Conservation (phyloP, 2,113 vertebrate species). For the Lepidothrix coronata region DNA sequence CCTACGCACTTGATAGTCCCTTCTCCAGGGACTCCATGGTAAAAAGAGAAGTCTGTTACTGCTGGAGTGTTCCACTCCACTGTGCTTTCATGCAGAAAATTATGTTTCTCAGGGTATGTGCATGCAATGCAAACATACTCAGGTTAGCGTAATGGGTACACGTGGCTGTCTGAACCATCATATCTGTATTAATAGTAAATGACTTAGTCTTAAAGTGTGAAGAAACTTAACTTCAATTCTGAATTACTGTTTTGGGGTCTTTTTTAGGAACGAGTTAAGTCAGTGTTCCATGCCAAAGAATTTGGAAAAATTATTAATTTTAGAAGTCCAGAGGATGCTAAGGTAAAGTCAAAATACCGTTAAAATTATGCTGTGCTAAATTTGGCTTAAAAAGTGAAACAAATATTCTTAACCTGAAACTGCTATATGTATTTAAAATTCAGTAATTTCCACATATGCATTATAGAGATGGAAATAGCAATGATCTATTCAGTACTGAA, state of each 20-base stretch:
- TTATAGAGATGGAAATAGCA: neutral
- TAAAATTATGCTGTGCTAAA: neutral
- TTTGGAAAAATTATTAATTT: constrained; percentile 99
- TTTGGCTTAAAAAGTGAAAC: neutral
- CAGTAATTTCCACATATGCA: neutral
- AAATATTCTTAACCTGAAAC: neutral
- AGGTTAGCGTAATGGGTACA: neutral
- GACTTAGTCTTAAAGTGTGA: neutral
- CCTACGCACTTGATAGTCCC: neutral
- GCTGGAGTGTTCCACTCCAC: neutral
- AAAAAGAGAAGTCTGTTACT: neutral
- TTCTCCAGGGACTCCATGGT: neutral
- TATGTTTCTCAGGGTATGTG: neutral
- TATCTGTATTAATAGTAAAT: neutral
- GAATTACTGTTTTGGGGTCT: neutral
- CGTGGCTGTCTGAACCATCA: neutral
- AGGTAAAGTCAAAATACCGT: constrained; percentile 73
- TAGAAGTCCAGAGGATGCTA: constrained; percentile 87
- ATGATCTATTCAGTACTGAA: neutral
- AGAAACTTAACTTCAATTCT: neutral
- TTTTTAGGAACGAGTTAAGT: constrained; percentile 92
- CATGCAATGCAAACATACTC: neutral
- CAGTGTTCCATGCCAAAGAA: constrained; percentile 97
- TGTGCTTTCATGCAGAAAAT: neutral
- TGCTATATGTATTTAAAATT: neutral